A percentile compares a stretch with the other conserved stretches of the same genome.
Evolutionary conservation across 2,113 vertebrate genomes (phyloP).

Genomic region (Delphinus delphis): DNA sequence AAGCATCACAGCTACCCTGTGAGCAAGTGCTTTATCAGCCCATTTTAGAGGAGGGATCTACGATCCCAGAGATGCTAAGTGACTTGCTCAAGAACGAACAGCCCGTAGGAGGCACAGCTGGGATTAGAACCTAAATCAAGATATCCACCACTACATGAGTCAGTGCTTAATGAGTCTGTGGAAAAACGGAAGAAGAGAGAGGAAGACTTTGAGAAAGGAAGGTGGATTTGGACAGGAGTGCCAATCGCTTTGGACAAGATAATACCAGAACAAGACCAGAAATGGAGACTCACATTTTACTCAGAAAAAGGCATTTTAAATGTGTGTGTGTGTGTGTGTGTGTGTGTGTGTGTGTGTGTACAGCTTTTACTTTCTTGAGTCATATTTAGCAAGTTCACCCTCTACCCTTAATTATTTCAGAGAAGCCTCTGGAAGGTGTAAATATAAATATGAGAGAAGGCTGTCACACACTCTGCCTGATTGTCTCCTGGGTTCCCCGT

Average conservation of each 20-base stretch:
- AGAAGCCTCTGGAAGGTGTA: neutral
- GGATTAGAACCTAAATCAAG: neutral
- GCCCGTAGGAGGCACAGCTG: neutral
- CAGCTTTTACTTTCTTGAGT: neutral
- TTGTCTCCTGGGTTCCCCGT: neutral
- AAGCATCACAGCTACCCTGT: neutral
- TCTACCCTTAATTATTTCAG: neutral
- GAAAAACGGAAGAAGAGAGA: neutral
- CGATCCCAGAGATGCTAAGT: neutral
- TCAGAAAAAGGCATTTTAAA: neutral
- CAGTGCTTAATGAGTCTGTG: neutral
- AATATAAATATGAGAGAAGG: neutral
- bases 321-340: neutral
- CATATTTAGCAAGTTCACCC: neutral
- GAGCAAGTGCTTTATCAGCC: neutral
- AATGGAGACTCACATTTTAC: neutral
- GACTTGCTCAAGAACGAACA: neutral
- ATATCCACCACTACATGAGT: neutral
- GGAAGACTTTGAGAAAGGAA: neutral
- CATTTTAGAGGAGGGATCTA: neutral
- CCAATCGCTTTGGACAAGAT: too few species aligned
- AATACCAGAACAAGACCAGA: neutral
- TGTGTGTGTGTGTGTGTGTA: rapidly evolving
- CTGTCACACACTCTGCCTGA: neutral
- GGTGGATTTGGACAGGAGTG: neutral